Percentiles rank a stretch among this genome's conserved stretches.
Evolutionary conservation across 2,113 vertebrate genomes (phyloP).

Genomic region (human (Homo sapiens)): GRCh38 chr5:145694001-145694500

Average conservation of each 20-base stretch:
- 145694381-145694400: neutral
- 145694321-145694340: neutral
- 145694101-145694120: neutral
- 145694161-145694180: neutral
- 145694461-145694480: neutral
- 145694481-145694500: neutral
- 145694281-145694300: neutral
- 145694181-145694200: neutral
- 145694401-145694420: neutral
- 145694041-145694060: neutral
- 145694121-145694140: neutral
- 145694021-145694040: neutral
- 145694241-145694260: neutral
- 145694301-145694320: neutral
- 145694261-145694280: neutral
- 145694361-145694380: neutral
- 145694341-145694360: neutral
- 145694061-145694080: neutral
- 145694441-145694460: slow-evolving; percentile 2
- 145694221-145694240: neutral
- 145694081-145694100: neutral
- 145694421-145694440: neutral
- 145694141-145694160: neutral
- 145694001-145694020: neutral
- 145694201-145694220: neutral